Evolutionary conservation across 1,140 invertebrate species (phyloP).

Genomic region (Aethina tumida): DNA sequence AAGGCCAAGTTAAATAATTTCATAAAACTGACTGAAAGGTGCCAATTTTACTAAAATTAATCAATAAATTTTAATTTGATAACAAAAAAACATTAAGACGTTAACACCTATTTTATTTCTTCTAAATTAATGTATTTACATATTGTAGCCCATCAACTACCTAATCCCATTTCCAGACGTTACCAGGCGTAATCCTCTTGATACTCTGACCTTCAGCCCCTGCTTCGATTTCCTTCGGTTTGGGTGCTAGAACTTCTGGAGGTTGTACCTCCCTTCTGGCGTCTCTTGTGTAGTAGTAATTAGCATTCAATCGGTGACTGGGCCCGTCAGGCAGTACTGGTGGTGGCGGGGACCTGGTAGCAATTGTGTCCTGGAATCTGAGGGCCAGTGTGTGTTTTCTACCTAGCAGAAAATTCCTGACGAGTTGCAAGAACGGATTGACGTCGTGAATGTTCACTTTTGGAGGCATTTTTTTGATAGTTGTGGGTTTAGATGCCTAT

Average conservation of each 20-base stretch:
- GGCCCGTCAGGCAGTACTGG: conserved; percentile 67
- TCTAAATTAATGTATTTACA: no score
- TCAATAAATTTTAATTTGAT: no score
- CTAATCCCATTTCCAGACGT: conserved; percentile 45
- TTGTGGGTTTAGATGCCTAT: no score
- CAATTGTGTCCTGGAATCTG: conserved; percentile 50
- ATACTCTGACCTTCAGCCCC: conserved; percentile 20
- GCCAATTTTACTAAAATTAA: no score
- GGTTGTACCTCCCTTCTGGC: conserved; percentile 59
- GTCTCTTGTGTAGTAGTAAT: conserved; percentile 74
- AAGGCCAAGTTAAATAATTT: no score
- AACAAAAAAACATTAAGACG: no score
- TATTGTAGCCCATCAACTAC: no score
- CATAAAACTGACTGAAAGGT: no score
- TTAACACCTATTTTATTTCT: no score
- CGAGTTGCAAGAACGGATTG: conserved; percentile 44
- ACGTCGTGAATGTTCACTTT: conserved; percentile 41
- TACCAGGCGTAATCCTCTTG: conserved; percentile 40
- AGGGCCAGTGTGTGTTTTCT: conserved; percentile 50
- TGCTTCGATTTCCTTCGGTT: conserved; percentile 16
- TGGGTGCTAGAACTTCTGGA: conserved; percentile 46
- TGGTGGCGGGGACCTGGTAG: conserved; percentile 64
- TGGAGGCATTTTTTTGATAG: conserved; percentile 14
- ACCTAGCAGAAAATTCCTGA: conserved; percentile 50
- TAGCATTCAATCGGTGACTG: conserved; percentile 53